Conservation (phyloP, 2,113 vertebrate genomes). For the Anoura caudifer region DNA sequence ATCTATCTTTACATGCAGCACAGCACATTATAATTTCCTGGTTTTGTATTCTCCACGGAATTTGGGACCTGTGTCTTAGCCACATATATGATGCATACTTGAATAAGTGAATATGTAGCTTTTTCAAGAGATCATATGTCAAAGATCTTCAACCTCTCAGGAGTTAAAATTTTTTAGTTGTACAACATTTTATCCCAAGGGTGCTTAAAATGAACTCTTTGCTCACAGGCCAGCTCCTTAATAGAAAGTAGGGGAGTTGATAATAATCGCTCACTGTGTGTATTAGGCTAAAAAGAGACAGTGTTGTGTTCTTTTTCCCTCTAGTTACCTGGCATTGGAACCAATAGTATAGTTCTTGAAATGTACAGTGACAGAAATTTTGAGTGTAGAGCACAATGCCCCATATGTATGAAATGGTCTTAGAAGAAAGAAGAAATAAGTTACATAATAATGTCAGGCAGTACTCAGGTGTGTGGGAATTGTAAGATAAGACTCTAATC, state of each 20-base stretch:
- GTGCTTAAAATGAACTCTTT: slow-evolving; percentile 93
- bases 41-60: slow-evolving; percentile 24
- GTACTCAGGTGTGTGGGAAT: background rate
- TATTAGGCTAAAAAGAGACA: background rate
- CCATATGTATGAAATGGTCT: background rate
- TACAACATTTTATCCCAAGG: slow-evolving; percentile 87
- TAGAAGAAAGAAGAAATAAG: background rate
- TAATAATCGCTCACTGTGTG: background rate
- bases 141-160: background rate
- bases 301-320: background rate
- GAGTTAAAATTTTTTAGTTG: background rate
- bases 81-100: background rate
- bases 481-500: background rate
- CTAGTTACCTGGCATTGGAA: background rate
- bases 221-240: slow-evolving; percentile 89
- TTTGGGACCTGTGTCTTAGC: background rate
- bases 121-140: background rate
- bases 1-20: background rate
- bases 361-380: background rate
- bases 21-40: background rate
- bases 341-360: background rate
- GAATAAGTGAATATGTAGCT: background rate
- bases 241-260: slow-evolving; percentile 80
- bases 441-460: background rate
- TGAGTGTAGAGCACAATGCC: background rate